These are phyloP conservation scores for Augochlora pura DNA, from an alignment of 1,140 invertebrate genomes.

Conservation along the genomic window DNA sequence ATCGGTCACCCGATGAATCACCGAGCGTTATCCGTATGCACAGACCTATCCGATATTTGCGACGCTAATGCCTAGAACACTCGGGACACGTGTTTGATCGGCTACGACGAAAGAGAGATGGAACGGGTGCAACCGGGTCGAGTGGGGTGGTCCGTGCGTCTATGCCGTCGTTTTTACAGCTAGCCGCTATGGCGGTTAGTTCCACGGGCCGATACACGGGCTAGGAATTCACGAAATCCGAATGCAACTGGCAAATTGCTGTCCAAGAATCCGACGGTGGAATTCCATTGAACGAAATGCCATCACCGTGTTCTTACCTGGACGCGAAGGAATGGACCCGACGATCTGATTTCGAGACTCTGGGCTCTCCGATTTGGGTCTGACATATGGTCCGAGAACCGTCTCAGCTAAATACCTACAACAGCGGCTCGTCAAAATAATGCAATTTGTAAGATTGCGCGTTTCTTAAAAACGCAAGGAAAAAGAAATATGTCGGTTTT, in stretches of 20 bases:
- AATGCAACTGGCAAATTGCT: constrained; percentile 77
- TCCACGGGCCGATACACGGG: constrained; percentile 66
- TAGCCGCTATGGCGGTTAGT: constrained; percentile 68
- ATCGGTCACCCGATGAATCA: constrained; percentile 41
- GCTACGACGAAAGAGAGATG: not conserved
- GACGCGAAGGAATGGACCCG: constrained; percentile 61
- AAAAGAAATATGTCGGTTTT: no score
- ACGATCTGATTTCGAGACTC: constrained; percentile 40
- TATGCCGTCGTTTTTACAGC: constrained; percentile 68
- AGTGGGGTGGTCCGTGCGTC: constrained; percentile 71
- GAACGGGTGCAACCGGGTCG: constrained; percentile 55
- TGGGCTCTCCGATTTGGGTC: constrained; percentile 19
- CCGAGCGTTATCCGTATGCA: constrained; percentile 29
- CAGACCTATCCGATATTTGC: constrained; percentile 31
- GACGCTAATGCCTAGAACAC: constrained; percentile 16
- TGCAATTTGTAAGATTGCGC: no score
- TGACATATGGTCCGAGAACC: not conserved
- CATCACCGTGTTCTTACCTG: constrained; percentile 70
- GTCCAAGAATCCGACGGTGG: constrained; percentile 72
- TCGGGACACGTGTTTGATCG: not conserved
- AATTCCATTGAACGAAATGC: constrained; percentile 76
- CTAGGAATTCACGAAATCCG: constrained; percentile 77
- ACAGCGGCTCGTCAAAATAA: no score
- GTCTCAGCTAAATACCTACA: no score
- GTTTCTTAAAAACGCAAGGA: no score